Evolutionary conservation across 2,113 vertebrate species (phyloP).

Genomic region (Gymnobelideus leadbeateri): DNA sequence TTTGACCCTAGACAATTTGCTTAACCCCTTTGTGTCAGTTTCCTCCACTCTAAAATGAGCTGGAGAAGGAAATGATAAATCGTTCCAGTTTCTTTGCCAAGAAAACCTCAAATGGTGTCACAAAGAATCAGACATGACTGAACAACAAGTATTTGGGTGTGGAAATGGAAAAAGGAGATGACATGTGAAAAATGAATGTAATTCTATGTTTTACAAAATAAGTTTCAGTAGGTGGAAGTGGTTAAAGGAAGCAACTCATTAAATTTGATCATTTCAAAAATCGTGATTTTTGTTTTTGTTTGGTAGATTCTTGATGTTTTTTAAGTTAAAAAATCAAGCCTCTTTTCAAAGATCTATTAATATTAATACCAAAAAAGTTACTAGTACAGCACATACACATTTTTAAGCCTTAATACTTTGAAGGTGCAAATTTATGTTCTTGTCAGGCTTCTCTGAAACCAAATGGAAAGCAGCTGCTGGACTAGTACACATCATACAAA

Average conservation of each 20-base stretch:
- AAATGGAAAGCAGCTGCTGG: slow-evolving; percentile 79
- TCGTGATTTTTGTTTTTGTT: not conserved
- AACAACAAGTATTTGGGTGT: not conserved
- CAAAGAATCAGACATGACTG: not conserved
- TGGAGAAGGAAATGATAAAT: not conserved
- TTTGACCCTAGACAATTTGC: not conserved
- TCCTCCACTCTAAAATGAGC: not conserved
- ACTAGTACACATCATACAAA: slow-evolving; percentile 57
- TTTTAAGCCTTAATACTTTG: slow-evolving; percentile 68
- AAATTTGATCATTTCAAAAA: slow-evolving; percentile 20
- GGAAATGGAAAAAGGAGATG: not conserved
- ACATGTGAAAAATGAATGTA: not conserved
- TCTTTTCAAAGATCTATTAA: slow-evolving; percentile 52
- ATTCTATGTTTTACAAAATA: slow-evolving; percentile 34
- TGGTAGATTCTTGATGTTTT: slow-evolving; percentile 9
- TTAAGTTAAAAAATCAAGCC: slow-evolving; percentile 66
- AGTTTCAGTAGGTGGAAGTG: slow-evolving; percentile 16
- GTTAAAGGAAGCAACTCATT: not conserved
- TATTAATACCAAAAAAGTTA: slow-evolving; percentile 58
- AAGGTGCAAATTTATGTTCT: slow-evolving; percentile 74
- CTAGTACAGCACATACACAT: slow-evolving; percentile 50
- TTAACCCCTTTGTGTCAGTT: not conserved
- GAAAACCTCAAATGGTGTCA: not conserved
- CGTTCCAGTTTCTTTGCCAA: not conserved
- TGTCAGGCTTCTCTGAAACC: slow-evolving; percentile 78